Percentiles rank a stretch among this genome's conserved stretches.
Conservation (phyloP, 2,113 vertebrate genomes). For the Delphinus delphis region DNA sequence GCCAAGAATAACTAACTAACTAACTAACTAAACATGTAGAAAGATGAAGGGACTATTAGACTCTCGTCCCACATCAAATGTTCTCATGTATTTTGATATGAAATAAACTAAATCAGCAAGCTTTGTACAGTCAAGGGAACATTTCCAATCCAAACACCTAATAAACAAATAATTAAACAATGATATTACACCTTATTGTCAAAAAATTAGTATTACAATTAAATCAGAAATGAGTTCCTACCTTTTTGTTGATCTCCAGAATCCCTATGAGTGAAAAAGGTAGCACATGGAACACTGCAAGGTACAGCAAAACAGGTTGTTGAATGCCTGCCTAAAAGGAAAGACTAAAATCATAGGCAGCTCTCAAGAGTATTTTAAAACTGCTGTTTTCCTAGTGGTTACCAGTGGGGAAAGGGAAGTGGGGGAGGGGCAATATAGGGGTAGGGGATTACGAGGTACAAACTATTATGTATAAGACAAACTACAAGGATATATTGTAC, state of each 20-base stretch:
- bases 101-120: conserved; percentile 26
- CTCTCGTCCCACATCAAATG: neutral
- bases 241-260: conserved; percentile 94
- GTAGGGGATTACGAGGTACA: neutral
- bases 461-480: neutral
- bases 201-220: conserved; percentile 15
- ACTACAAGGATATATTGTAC: neutral
- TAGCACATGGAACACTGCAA: conserved; percentile 92
- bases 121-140: neutral
- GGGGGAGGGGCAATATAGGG: neutral
- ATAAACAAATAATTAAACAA: conserved; percentile 26
- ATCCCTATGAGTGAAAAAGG: conserved; percentile 92
- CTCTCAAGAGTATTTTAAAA: conserved; percentile 31
- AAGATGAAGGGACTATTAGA: neutral
- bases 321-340: conserved; percentile 88
- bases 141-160: conserved; percentile 22
- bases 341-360: conserved; percentile 63
- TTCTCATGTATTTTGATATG: neutral
- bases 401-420: neutral
- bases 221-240: conserved; percentile 76
- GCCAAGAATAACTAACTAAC: no score
- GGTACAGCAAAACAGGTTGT: conserved; percentile 88
- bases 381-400: neutral
- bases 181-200: neutral
- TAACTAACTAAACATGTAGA: neutral